Evolutionary conservation across 2,888 invertebrate genomes (phyloP).

Genomic region (Dasysyrphus albostriatus): DNA sequence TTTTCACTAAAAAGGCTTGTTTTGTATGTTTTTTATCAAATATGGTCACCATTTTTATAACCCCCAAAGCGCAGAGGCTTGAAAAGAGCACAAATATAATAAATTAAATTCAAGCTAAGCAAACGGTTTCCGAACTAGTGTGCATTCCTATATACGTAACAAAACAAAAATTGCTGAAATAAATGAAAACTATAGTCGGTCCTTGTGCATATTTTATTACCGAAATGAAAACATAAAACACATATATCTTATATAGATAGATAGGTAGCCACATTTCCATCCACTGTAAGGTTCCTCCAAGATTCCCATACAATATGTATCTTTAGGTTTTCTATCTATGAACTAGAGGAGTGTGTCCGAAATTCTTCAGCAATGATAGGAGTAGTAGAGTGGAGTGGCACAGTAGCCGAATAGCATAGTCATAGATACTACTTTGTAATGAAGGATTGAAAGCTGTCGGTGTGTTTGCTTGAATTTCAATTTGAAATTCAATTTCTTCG

Average conservation of each 20-base stretch:
- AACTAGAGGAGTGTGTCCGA: slow-evolving; percentile 1
- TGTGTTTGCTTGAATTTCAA: slow-evolving; percentile 76
- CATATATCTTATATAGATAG: not conserved
- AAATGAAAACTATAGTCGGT: slow-evolving; percentile 49
- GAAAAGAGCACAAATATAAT: slow-evolving; percentile 27
- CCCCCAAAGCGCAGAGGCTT: not conserved
- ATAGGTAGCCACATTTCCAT: not conserved
- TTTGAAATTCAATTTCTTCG: slow-evolving; percentile 75
- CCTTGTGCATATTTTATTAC: slow-evolving; percentile 67
- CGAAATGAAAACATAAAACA: slow-evolving; percentile 69
- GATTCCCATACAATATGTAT: slow-evolving; percentile 42
- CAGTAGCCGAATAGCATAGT: slow-evolving; percentile 9
- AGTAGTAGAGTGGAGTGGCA: not conserved
- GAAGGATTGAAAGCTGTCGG: slow-evolving; percentile 75
- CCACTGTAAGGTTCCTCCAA: slow-evolving; percentile 5
- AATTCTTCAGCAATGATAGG: slow-evolving; percentile 17
- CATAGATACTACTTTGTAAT: slow-evolving; percentile 70
- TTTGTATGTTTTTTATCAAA: not conserved
- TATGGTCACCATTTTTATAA: slow-evolving; percentile 8
- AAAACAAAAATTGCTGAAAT: slow-evolving; percentile 21
- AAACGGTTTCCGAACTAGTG: slow-evolving; percentile 16
- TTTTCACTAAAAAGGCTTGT: too few species aligned
- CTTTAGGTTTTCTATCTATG: slow-evolving; percentile 17
- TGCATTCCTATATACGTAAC: not conserved
- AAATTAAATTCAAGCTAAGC: slow-evolving; percentile 61